Conservation (phyloP, 2,113 vertebrate species). For the Indri indri region DNA sequence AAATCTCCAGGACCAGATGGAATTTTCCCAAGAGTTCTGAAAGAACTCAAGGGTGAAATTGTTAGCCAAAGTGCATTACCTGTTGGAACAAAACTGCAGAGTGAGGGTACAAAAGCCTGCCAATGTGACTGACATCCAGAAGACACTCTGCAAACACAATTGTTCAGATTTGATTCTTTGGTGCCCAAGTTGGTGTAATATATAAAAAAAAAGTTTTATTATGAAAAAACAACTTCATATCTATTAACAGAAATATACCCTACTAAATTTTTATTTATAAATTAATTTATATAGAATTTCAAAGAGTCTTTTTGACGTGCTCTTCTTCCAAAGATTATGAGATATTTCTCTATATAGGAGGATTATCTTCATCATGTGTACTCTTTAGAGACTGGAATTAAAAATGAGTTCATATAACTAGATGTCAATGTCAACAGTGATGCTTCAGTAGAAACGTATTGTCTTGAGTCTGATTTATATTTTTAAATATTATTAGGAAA, state of each 20-base stretch:
- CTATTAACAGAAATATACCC: neutral
- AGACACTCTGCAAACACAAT: neutral
- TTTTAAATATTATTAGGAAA: neutral
- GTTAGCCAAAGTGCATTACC: neutral
- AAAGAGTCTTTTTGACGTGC: neutral
- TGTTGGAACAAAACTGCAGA: neutral
- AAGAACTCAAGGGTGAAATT: conserved; percentile 42
- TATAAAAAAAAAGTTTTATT: neutral
- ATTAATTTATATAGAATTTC: neutral
- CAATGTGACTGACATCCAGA: neutral
- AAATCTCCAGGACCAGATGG: neutral
- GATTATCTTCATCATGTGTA: neutral
- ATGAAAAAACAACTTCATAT: neutral
- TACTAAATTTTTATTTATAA: neutral
- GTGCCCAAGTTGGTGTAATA: neutral
- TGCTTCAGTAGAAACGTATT: neutral
- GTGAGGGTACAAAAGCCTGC: neutral
- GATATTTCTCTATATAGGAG: neutral
- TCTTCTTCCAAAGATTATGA: neutral
- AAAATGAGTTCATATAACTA: neutral
- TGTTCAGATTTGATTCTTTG: neutral
- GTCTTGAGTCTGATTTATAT: neutral
- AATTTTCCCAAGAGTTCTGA: conserved; percentile 15
- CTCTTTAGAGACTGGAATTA: neutral
- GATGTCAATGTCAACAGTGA: neutral